Base-by-base conservation (phyloP, 1,140 invertebrate genomes). In the Megathymus violae region DNA sequence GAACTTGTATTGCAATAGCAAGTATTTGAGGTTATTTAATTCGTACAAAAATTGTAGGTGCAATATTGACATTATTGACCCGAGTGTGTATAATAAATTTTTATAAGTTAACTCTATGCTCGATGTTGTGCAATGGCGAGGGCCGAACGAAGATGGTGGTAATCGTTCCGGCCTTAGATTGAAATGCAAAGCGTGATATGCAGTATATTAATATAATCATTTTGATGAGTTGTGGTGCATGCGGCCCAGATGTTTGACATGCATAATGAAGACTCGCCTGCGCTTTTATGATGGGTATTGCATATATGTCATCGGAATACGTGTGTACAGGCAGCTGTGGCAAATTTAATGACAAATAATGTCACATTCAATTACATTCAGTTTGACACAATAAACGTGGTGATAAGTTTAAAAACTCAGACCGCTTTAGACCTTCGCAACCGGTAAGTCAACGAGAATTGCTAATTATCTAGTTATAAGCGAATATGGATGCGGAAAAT, bases 141-240 rank as follows among this genome's bases (percentile, higher is more conserved):
- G 11, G 36, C 10, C 54, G 44, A 60, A 16, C 31, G 19, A n/a
- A n/a, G n/a, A n/a, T 34, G 56, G 47, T 59, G 27, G 31, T 59
- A 47, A 59, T 59, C 56, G 43, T 47, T 25, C 56, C 43, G 41
- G 27, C 41, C 22, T 38, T 47, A 44, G 56, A 59, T 59, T 59
- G 56, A 59, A 59, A 59, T 59, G 56, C 56, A 59, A 59, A 38
- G 56, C 56, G 56, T 59, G 56, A 47, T 59, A 48, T 47, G 38
- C 43, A 4, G 41, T 47, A 59, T 59, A 59, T 47, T 59, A 59
- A 59, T 59, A 59, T 59, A 46, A 46, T 58, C 41, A 58, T 58
- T 58, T 58, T 25, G 41, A 46, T 58, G 41, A 44, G 54, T 46
- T 58, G 46, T 58, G 54, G 54, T 40, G 54, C 54, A 46, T 58